phyloP scores from a whole-genome alignment of 30 jellyfish, hydroid and myxozoan genomes.

The Cassiopea andromeda region DNA sequence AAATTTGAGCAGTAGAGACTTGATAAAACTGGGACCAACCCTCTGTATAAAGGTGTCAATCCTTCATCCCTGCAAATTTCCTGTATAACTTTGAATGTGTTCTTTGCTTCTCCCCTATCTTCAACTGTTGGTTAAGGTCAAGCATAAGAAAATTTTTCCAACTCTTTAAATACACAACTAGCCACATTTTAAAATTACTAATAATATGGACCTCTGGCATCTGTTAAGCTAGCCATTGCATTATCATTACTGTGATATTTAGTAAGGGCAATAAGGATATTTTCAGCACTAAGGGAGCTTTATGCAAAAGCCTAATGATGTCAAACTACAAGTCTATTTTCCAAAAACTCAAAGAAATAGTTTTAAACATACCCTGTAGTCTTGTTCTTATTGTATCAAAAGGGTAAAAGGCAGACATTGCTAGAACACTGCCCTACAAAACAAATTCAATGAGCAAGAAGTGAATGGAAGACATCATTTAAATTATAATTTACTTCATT shows the following conservation, averaged over 20 bases:
- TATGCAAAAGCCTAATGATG: too few relatives aligned
- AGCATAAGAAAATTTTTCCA: neutral
- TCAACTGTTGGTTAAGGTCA: slow-evolving; percentile 64
- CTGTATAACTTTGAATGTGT: slow-evolving; percentile 66
- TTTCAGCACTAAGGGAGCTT: too few relatives aligned
- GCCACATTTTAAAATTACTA: neutral
- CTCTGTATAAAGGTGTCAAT: slow-evolving; percentile 80
- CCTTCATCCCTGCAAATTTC: slow-evolving; percentile 88
- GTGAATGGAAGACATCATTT: neutral
- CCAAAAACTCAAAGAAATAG: neutral
- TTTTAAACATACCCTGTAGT: slow-evolving; percentile 71
- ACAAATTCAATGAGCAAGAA: neutral
- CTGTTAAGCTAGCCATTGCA: too few relatives aligned
- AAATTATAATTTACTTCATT: too few relatives aligned
- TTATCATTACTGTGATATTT: too few relatives aligned
- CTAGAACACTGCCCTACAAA: slow-evolving; percentile 87
- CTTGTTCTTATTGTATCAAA: slow-evolving; percentile 92
- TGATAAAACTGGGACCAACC: slow-evolving; percentile 88
- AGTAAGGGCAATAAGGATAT: too few relatives aligned
- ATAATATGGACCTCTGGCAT: too few relatives aligned
- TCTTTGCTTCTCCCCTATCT: slow-evolving; percentile 77
- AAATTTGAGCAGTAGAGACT: slow-evolving; percentile 96
- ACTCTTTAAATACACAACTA: neutral
- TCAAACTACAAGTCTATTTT: too few relatives aligned
- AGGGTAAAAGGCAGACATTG: slow-evolving; percentile 94